phyloP scores from a whole-genome alignment of 2,888 invertebrate genomes.

The Lasioglossum morio region DNA sequence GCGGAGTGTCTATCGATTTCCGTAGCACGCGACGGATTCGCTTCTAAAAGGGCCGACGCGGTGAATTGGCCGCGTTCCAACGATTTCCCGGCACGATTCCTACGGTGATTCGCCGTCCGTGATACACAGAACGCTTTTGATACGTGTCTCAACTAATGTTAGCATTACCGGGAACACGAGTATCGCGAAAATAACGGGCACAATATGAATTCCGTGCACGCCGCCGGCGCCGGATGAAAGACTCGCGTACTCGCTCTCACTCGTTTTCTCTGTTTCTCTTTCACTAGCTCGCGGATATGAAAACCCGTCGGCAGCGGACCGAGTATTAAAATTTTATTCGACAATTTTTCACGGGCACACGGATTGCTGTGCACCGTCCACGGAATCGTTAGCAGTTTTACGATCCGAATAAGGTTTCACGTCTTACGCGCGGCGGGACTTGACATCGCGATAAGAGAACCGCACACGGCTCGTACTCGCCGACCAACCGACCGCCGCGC shows the following conservation, averaged over 20 bases:
- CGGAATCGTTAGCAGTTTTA: neutral
- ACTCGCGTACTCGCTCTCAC: neutral
- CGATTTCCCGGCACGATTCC: slow-evolving; percentile 60
- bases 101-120: slow-evolving; percentile 50
- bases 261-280: neutral
- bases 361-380: neutral
- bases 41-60: slow-evolving; percentile 55
- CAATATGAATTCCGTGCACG: slow-evolving; percentile 33
- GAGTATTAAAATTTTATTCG: neutral
- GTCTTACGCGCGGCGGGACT: neutral
- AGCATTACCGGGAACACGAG: slow-evolving; percentile 46
- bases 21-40: slow-evolving; percentile 59
- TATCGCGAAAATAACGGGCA: slow-evolving; percentile 48
- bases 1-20: slow-evolving; percentile 59
- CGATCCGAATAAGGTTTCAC: slow-evolving; percentile 4
- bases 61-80: slow-evolving; percentile 64
- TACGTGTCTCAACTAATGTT: slow-evolving; percentile 61
- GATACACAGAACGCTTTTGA: slow-evolving; percentile 61
- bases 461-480: neutral
- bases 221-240: slow-evolving; percentile 1
- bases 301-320: neutral
- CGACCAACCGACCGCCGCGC: neutral
- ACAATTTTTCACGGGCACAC: neutral
- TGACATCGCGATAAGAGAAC: slow-evolving; percentile 27
- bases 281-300: neutral